phyloP scores from a whole-genome alignment of 2,797 vertebrate genomes.

The Halcyon smyrnensis region DNA sequence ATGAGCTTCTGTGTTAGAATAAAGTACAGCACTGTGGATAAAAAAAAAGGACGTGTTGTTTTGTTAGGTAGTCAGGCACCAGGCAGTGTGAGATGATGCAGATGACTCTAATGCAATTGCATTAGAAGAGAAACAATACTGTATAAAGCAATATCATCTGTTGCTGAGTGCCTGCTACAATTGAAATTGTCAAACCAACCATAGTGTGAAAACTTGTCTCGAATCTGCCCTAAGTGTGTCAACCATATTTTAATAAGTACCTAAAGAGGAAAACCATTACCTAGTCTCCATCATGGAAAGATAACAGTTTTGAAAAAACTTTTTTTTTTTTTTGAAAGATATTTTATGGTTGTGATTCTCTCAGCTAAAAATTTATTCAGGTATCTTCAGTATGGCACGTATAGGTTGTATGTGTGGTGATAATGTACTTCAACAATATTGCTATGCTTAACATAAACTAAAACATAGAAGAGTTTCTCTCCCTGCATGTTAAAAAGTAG shows the following conservation, averaged over 20 bases:
- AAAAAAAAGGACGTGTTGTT: background rate
- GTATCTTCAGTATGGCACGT: background rate
- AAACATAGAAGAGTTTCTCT: background rate
- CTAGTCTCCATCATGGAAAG: background rate
- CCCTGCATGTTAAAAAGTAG: background rate
- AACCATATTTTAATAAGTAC: background rate
- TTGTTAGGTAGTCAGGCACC: rapidly evolving
- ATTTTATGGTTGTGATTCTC: background rate
- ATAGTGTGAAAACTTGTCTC: background rate
- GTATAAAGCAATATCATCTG: background rate
- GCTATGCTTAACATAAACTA: background rate
- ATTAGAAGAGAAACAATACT: background rate
- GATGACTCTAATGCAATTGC: background rate
- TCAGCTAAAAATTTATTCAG: background rate
- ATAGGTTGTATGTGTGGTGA: background rate
- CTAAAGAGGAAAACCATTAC: background rate
- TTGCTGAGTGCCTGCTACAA: background rate
- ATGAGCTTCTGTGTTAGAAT: background rate
- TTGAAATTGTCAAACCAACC: background rate
- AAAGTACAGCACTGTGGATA: background rate
- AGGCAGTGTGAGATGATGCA: background rate
- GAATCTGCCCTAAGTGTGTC: background rate
- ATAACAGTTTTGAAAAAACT: background rate
- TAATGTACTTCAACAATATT: background rate
- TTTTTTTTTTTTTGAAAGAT: too few relatives aligned